A percentile compares a stretch with the other conserved stretches of the same genome.
Conservation (phyloP, 2,113 vertebrate species). For the Lepus europaeus region DNA sequence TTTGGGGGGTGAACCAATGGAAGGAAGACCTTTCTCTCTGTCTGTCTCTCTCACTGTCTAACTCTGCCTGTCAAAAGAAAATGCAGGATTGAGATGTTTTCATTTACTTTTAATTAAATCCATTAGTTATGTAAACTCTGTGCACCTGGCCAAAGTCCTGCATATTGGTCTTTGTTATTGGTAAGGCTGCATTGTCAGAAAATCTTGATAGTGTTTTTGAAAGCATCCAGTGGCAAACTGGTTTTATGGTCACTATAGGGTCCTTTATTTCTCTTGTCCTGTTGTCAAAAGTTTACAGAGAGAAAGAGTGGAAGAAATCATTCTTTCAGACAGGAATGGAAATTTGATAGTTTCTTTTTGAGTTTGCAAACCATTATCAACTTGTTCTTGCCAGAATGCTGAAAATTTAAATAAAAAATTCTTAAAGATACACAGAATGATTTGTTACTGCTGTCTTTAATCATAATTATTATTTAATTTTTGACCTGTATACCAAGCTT, state of each 20-base stretch:
- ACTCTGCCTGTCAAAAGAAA: background rate
- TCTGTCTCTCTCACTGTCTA: too few species aligned
- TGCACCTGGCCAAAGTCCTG: background rate
- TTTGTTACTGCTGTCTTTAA: background rate
- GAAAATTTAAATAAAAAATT: background rate
- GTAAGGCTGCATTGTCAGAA: background rate
- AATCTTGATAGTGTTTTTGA: conserved; percentile 40
- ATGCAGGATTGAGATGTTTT: background rate
- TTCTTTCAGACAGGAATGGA: background rate
- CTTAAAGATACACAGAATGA: background rate
- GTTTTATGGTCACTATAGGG: background rate
- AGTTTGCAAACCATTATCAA: background rate
- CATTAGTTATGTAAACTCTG: background rate
- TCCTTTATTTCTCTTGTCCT: background rate
- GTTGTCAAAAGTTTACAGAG: background rate
- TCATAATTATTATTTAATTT: background rate
- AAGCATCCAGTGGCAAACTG: background rate
- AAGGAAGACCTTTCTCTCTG: too few species aligned
- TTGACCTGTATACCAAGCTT: background rate
- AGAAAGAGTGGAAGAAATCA: background rate
- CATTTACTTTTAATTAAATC: conserved; percentile 7
- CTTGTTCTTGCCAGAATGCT: conserved; percentile 31
- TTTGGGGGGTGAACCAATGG: too few species aligned
- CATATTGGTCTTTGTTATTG: background rate
- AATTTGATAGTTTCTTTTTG: background rate